Evolutionary conservation across 1,140 invertebrate genomes (phyloP).

Genomic region (Pseudomyrmex dendroicus): DNA sequence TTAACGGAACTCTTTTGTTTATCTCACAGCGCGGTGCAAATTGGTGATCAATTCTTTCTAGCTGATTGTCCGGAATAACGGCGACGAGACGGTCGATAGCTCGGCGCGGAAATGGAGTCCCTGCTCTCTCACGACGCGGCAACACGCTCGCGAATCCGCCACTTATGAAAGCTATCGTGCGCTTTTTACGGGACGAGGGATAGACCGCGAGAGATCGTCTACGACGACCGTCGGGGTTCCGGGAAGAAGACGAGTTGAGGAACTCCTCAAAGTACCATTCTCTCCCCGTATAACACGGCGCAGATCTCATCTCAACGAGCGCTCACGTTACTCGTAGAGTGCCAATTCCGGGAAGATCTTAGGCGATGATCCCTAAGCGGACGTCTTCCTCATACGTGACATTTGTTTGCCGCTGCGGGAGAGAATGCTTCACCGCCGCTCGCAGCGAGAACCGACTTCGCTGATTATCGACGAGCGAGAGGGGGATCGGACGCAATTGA

Average conservation of each 20-base stretch:
- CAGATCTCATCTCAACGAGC: constrained; percentile 58
- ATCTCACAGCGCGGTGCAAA: background rate
- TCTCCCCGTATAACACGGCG: constrained; percentile 11
- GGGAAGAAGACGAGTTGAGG: constrained; percentile 32
- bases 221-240: constrained; percentile 37
- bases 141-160: constrained; percentile 29
- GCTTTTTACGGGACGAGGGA: constrained; percentile 4
- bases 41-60: background rate
- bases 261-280: constrained; percentile 47
- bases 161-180: constrained; percentile 42
- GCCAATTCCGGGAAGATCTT: constrained; percentile 52
- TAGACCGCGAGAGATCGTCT: constrained; percentile 39
- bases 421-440: constrained; percentile 1
- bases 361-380: constrained; percentile 47
- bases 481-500: constrained; percentile 23
- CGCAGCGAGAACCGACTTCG: constrained; percentile 17
- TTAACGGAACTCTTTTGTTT: background rate
- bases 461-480: constrained; percentile 34
- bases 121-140: constrained; percentile 31
- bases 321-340: constrained; percentile 51
- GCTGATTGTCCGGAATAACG: background rate
- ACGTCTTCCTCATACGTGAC: constrained; percentile 55
- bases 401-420: constrained; percentile 40
- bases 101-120: constrained; percentile 9
- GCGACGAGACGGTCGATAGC: background rate